Evolutionary conservation across 2,888 invertebrate species (phyloP).

Genomic region (Hirtodrosophila confusa): DNA sequence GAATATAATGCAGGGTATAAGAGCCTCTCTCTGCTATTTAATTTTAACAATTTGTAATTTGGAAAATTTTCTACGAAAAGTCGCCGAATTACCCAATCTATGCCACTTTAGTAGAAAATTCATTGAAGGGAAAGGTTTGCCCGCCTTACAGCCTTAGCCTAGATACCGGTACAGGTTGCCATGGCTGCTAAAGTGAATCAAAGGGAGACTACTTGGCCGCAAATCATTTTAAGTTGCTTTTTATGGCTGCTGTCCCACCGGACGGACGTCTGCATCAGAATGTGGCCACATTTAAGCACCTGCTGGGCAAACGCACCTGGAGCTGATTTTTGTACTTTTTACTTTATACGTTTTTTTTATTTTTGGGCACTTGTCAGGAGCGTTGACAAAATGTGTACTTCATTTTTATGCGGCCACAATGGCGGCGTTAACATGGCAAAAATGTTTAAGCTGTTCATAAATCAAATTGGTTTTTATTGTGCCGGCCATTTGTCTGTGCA

Average conservation of each 20-base stretch:
- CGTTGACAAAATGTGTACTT: conserved; percentile 53
- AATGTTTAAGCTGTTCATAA: conserved; percentile 63
- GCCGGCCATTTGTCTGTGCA: conserved; percentile 62
- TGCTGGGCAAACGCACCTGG: conserved; percentile 41
- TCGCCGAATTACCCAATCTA: too few relatives aligned
- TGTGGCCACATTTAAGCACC: conserved; percentile 48
- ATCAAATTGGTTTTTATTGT: conserved; percentile 61
- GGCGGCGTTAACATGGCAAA: conserved; percentile 63
- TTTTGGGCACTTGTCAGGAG: conserved; percentile 31
- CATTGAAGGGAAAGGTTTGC: neutral
- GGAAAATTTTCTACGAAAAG: too few relatives aligned
- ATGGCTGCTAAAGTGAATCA: conserved; percentile 40
- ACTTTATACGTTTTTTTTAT: neutral
- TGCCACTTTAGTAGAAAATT: too few relatives aligned
- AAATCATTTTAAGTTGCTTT: conserved; percentile 59
- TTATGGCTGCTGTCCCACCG: conserved; percentile 34
- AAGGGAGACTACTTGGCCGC: conserved; percentile 41
- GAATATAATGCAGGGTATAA: too few relatives aligned
- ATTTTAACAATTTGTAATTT: too few relatives aligned
- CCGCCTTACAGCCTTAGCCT: neutral
- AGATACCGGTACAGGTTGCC: conserved; percentile 7
- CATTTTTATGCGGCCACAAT: conserved; percentile 60
- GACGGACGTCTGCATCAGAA: conserved; percentile 19
- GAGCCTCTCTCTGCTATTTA: too few relatives aligned
- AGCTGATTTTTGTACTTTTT: conserved; percentile 2